Evolutionary conservation across 2,888 invertebrate genomes (phyloP), one percentile per base, ranked within the genome.

Genomic region (Brenthis daphne): DNA sequence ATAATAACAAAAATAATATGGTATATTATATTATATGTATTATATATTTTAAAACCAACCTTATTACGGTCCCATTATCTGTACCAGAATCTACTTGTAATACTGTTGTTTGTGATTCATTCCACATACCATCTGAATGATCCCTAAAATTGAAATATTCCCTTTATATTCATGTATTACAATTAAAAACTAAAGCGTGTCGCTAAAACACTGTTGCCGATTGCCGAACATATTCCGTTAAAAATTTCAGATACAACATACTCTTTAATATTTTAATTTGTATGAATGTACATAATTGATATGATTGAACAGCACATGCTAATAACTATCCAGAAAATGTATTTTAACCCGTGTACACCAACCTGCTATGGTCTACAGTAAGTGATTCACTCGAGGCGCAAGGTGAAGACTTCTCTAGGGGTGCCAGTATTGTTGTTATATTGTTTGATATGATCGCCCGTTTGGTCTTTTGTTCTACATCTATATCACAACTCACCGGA

Each of bases 41-140:
- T n/a, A n/a, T n/a, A 51, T 51, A 5, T 33, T 37, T 33, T 24
- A 13, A 29, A 20, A 29, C 56, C 37, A 79, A 92, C 93, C 93
- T 93, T 76, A 94, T 86, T 0, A 94, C 93, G 1, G 94, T 94
- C 54, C 94, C 94, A 83, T 94, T 95, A 78, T 95, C 94, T 16
- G 94, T 94, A 55, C 94, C 94, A 16, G 95, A 95, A 81, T 96
- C 96, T 1, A 95, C 94, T 87, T 96, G 96, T 50, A 97, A 92
- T 16, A 97, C 96, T 0, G 97, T 97, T 11, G 96, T 95, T 89
- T 97, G 97, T 13, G 97, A 97, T 89, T 97, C 97, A 87, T 97
- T 97, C 97, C 97, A 97, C 80, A 96, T 95, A 63, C 96, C 96
- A 82, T 97, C 97, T 58, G 97, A 97, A 85, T 97, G 97, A 84